Evolutionary conservation across 2,888 invertebrate genomes (phyloP).

Genomic region (Tolmerus cingulatus): DNA sequence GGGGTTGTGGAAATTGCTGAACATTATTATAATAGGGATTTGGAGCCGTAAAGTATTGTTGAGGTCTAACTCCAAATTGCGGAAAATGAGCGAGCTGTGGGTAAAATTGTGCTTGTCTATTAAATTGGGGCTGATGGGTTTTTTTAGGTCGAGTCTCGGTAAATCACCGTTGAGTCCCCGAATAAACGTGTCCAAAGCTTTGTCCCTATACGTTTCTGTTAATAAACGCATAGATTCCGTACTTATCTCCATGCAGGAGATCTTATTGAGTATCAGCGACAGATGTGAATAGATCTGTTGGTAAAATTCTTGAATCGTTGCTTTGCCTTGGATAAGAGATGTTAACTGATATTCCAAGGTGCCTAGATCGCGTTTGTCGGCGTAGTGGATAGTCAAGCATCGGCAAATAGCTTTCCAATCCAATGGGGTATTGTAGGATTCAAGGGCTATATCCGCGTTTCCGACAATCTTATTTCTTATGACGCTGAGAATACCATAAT

Average conservation of each 20-base stretch:
- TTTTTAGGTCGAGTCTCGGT: neutral
- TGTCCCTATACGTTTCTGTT: neutral
- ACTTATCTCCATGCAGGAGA: neutral
- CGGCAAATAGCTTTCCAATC: conserved; percentile 37
- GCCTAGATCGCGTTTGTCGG: conserved; percentile 39
- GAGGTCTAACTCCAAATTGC: neutral
- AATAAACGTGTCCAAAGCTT: neutral
- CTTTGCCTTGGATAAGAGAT: conserved; percentile 39
- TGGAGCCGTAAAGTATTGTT: neutral
- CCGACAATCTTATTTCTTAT: conserved; percentile 43
- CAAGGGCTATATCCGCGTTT: conserved; percentile 39
- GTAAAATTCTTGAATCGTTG: conserved; percentile 43
- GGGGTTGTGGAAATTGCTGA: neutral
- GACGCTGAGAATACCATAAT: conserved; percentile 39
- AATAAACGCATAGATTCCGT: neutral
- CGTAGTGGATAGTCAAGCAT: conserved; percentile 43
- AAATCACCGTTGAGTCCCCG: neutral
- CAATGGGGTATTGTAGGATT: conserved; percentile 43
- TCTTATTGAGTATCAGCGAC: conserved; percentile 46
- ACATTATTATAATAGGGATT: neutral
- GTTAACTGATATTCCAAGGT: conserved; percentile 47
- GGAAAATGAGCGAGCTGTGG: neutral
- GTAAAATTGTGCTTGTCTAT: neutral
- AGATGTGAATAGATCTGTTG: conserved; percentile 43
- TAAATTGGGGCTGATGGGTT: neutral